Conservation (phyloP, 2,113 vertebrate genomes). For the Ictalurus punctatus region DNA sequence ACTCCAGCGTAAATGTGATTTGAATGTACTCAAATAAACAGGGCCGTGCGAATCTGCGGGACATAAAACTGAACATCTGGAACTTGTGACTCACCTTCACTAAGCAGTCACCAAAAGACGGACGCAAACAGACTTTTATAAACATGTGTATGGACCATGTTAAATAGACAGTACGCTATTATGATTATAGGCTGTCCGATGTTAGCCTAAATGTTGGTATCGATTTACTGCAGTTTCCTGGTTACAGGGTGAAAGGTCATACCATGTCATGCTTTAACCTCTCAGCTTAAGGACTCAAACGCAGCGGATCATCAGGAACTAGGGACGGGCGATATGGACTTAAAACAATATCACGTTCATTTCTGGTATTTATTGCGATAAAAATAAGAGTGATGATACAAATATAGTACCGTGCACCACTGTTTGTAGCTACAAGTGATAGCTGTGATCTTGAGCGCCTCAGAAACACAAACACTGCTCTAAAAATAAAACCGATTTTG, state of each 20-base stretch:
- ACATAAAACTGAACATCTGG: conserved; percentile 12
- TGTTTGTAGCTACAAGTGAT: no score
- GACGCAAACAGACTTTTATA: neutral
- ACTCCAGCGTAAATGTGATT: neutral
- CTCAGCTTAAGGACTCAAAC: neutral
- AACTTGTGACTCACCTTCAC: neutral
- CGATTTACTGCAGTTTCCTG: neutral
- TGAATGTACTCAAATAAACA: conserved; percentile 26
- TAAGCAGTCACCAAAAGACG: neutral
- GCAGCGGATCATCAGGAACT: neutral
- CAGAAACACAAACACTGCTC: no score
- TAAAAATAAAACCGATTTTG: no score
- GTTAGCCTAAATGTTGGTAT: neutral
- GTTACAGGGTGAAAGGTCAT: neutral
- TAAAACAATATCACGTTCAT: no score
- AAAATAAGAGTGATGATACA: no score
- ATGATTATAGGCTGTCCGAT: neutral
- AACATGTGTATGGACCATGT: neutral
- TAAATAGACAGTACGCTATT: neutral
- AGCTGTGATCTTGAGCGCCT: no score
- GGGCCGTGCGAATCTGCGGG: neutral
- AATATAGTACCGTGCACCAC: no score
- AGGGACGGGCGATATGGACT: no score
- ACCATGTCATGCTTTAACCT: neutral
- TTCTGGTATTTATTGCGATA: no score